Percentiles rank a stretch among this genome's conserved stretches.
Evolutionary conservation across 2,113 vertebrate species (phyloP).

Genomic region (Callipepla californica): DNA sequence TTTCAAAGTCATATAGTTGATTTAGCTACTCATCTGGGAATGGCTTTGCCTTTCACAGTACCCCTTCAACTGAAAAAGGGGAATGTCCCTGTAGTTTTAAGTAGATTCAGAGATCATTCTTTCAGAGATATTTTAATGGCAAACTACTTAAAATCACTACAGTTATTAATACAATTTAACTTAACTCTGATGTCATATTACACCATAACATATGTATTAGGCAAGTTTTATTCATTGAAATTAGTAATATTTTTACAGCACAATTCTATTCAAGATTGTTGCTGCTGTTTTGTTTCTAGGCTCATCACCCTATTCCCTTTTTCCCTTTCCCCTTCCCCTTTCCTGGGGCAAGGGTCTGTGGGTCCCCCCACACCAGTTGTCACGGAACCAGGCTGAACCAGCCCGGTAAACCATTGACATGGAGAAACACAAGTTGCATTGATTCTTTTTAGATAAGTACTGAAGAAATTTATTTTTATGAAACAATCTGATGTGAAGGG

Average conservation of each 20-base stretch:
- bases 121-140: not conserved
- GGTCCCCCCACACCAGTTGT: too few relatives aligned
- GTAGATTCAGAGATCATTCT: not conserved
- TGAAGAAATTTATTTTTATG: not conserved
- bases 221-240: not conserved
- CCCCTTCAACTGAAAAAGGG: not conserved
- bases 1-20: not conserved
- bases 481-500: not conserved
- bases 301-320: too few relatives aligned
- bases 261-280: not conserved
- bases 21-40: not conserved
- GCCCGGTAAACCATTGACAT: not conserved
- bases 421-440: not conserved
- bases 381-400: too few relatives aligned
- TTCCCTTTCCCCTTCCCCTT: too few relatives aligned
- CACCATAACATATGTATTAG: not conserved
- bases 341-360: too few relatives aligned
- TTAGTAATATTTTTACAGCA: not conserved
- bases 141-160: too few relatives aligned
- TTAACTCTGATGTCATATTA: not conserved
- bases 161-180: not conserved
- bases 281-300: too few relatives aligned
- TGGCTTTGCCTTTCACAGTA: not conserved
- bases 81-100: not conserved
- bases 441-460: not conserved